phyloP scores from a whole-genome alignment of 2,888 invertebrate genomes.

The Steinernema hermaphroditum region DNA sequence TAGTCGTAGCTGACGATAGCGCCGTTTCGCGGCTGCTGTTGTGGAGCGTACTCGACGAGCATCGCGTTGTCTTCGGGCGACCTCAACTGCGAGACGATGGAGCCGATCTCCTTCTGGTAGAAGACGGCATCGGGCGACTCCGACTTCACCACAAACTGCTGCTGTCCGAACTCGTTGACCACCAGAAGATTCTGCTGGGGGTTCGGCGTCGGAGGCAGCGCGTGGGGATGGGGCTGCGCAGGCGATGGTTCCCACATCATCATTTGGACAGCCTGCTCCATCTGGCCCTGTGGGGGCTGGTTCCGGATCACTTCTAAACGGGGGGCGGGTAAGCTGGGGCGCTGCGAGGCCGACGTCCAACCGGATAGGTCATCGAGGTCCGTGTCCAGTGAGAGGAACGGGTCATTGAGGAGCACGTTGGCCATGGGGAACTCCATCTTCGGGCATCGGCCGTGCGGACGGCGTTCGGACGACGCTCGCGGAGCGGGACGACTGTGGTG shows the following conservation, averaged over 20 bases:
- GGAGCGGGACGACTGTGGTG: neutral
- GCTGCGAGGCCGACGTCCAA: slow-evolving; percentile 28
- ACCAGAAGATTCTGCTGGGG: slow-evolving; percentile 12
- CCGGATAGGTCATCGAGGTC: slow-evolving; percentile 60
- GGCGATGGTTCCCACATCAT: slow-evolving; percentile 24
- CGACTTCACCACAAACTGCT: slow-evolving; percentile 12
- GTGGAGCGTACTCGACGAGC: slow-evolving; percentile 12
- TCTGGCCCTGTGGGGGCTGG: neutral
- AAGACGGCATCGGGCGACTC: slow-evolving; percentile 11
- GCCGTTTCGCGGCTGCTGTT: slow-evolving; percentile 20
- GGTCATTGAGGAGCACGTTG: slow-evolving; percentile 46
- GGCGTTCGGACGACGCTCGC: slow-evolving; percentile 2
- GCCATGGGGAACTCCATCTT: slow-evolving; percentile 21
- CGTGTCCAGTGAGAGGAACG: slow-evolving; percentile 58
- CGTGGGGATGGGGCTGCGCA: neutral
- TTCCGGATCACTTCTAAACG: slow-evolving; percentile 20
- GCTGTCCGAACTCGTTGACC: slow-evolving; percentile 20
- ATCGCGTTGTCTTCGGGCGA: slow-evolving; percentile 11
- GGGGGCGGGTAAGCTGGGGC: neutral
- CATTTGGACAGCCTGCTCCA: slow-evolving; percentile 3
- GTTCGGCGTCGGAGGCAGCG: too few species aligned
- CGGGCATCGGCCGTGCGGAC: slow-evolving; percentile 3
- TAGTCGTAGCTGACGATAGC: slow-evolving; percentile 27
- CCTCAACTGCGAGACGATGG: slow-evolving; percentile 16
- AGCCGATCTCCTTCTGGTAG: slow-evolving; percentile 26